Evolutionary conservation across 1,140 invertebrate species (phyloP).

Genomic region (Prorops nasuta): DNA sequence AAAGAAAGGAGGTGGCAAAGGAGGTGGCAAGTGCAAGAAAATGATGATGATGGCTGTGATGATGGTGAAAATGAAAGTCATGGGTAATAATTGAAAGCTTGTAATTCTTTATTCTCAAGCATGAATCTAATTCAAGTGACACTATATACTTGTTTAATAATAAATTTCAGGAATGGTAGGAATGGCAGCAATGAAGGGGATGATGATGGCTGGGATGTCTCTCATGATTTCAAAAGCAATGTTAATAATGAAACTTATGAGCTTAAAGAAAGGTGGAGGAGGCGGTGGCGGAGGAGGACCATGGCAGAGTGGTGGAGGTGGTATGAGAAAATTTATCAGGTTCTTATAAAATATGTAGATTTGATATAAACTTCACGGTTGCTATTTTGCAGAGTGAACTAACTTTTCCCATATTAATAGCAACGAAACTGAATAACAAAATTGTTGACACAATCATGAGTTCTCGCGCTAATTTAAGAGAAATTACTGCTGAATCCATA

Average conservation of each 20-base stretch:
- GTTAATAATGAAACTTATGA: slow-evolving; percentile 59
- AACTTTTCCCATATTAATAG: too few species aligned
- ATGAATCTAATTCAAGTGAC: too few species aligned
- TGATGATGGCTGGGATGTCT: slow-evolving; percentile 62
- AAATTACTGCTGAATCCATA: too few species aligned
- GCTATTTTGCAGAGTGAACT: too few species aligned
- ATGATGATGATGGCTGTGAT: slow-evolving; percentile 66
- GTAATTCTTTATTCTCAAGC: too few species aligned
- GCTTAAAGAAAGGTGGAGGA: slow-evolving; percentile 51
- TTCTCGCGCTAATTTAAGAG: too few species aligned
- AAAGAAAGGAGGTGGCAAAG: slow-evolving; percentile 36
- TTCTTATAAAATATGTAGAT: too few species aligned
- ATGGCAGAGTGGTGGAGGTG: slow-evolving; percentile 29
- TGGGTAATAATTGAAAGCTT: slow-evolving; percentile 48
- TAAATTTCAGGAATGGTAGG: slow-evolving; percentile 56
- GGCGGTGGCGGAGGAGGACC: slow-evolving; percentile 34
- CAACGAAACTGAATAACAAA: too few species aligned
- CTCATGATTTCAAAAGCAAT: slow-evolving; percentile 62
- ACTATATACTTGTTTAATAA: not conserved
- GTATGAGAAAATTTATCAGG: slow-evolving; percentile 27
- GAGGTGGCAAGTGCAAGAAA: slow-evolving; percentile 60
- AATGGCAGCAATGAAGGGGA: slow-evolving; percentile 60
- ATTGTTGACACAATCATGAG: too few species aligned
- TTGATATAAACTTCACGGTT: too few species aligned
- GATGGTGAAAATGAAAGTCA: slow-evolving; percentile 62